Base-by-base conservation (phyloP, 2,888 invertebrate species). In the Tipula helvola region DNA sequence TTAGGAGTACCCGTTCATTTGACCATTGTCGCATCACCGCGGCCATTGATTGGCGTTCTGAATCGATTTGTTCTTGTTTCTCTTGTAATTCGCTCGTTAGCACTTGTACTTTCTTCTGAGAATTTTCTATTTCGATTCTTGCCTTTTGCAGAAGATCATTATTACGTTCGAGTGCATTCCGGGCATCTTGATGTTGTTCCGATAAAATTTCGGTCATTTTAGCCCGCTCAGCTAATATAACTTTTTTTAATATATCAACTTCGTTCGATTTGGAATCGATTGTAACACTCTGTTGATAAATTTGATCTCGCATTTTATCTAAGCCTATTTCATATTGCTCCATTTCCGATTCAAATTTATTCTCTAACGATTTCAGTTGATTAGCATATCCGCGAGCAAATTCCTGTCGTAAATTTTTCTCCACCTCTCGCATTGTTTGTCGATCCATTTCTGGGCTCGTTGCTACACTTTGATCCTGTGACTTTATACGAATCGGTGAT, bases 341-440 rank as follows among this genome's bases (percentile, higher is more conserved):
- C 10, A 86, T 86, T 86, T 86, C 52, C n/a, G 16, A 36, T 16
- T 86, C 28, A 10, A 52, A 86, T 52, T 86, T 92, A 92, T 1
- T 88, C 90, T 94, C 94, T 8, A 93, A 91, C 0, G 92, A 92
- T 90, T 94, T 94, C 88, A 95, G 92, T 90, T 95, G 94, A 39
- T 93, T 89, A 0, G 94, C 93, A 88, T 94, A 94, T 87, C 94
- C 93, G 88, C 94, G 94, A 0, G 94, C 94, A 92, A 95, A 94
- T 89, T 95, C 95, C 88, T 95, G 94, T 1, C 95, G 92, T 87
- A 95, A 93, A 0, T 93, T 93, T 47, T 90, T 89, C 88, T 91
- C 91, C 2, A 90, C 88, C 86, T 86, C 52, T 57, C 36, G 36
- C 36, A 10, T 36, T 28, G 86, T 89, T 41, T 91, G 39, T 10